Conservation (phyloP, 2,888 invertebrate genomes). For the Metallyticus violacea region DNA sequence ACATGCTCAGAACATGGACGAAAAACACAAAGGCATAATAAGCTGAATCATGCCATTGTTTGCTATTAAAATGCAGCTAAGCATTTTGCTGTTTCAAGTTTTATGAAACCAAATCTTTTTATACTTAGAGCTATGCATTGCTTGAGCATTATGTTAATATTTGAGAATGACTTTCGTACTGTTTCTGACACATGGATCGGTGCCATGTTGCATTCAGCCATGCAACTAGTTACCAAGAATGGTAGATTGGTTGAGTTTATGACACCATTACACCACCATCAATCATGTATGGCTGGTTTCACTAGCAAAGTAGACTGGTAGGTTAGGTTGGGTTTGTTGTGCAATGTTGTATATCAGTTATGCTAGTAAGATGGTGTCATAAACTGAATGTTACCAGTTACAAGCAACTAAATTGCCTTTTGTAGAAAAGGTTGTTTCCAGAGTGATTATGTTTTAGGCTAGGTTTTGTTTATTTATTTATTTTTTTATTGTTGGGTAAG, state of each 20-base stretch:
- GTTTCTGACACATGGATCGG: not conserved
- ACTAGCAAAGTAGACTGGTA: conserved; percentile 2
- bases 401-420: conserved; percentile 17
- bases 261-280: not conserved
- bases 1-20: not conserved
- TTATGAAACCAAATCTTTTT: not conserved
- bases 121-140: not conserved
- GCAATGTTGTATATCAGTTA: not conserved
- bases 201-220: not conserved
- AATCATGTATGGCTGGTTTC: not conserved
- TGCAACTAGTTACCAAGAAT: conserved; percentile 7
- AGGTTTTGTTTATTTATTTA: conserved; percentile 16
- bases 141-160: not conserved
- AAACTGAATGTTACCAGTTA: conserved; percentile 2
- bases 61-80: not conserved
- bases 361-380: not conserved
- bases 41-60: not conserved
- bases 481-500: not conserved
- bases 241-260: conserved; percentile 4
- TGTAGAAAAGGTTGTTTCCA: conserved; percentile 18
- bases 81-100: not conserved
- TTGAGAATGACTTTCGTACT: not conserved
- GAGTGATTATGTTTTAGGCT: conserved; percentile 28
- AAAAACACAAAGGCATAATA: not conserved
- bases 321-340: conserved; percentile 4